These are phyloP conservation scores for Lasioglossum figueresi DNA, from an alignment of 2,888 invertebrate genomes.

Conservation along the genomic window DNA sequence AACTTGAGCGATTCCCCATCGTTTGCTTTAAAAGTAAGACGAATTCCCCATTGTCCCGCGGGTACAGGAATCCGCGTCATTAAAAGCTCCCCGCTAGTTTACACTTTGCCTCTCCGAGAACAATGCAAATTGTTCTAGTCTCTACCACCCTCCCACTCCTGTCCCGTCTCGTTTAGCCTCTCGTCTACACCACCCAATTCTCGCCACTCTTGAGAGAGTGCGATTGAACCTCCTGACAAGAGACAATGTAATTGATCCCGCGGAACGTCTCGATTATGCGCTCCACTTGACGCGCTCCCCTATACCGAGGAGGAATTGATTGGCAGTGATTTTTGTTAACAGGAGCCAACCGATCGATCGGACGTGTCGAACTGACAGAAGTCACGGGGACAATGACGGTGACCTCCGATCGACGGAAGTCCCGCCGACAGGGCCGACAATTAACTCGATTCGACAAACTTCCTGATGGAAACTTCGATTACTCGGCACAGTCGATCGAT, in stretches of 20 bases:
- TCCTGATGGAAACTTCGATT: conserved; percentile 34
- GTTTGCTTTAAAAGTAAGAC: conserved; percentile 25
- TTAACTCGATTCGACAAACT: conserved; percentile 49
- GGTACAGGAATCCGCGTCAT: conserved; percentile 16
- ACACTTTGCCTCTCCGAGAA: conserved; percentile 43
- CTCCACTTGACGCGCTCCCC: conserved; percentile 16
- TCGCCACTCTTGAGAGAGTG: conserved; percentile 20
- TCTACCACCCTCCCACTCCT: neutral
- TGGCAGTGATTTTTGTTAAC: conserved; percentile 40
- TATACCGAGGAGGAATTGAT: conserved; percentile 35
- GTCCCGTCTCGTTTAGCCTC: neutral
- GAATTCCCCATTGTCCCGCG: conserved; percentile 4
- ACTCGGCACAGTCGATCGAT: neutral
- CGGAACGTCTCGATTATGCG: conserved; percentile 50
- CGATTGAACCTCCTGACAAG: conserved; percentile 31
- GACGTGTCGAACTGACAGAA: conserved; percentile 26
- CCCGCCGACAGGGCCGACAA: conserved; percentile 11
- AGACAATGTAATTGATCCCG: conserved; percentile 53
- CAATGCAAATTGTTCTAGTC: conserved; percentile 46
- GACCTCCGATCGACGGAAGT: conserved; percentile 9
- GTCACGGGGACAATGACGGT: conserved; percentile 17
- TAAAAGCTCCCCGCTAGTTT: conserved; percentile 38
- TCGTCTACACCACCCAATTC: neutral
- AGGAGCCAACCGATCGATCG: neutral
- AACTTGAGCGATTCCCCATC: conserved; percentile 15